Evolutionary conservation across 2,888 invertebrate genomes (phyloP), one percentile per base, ranked within the genome.

Genomic region (Oxytorus armatus): DNA sequence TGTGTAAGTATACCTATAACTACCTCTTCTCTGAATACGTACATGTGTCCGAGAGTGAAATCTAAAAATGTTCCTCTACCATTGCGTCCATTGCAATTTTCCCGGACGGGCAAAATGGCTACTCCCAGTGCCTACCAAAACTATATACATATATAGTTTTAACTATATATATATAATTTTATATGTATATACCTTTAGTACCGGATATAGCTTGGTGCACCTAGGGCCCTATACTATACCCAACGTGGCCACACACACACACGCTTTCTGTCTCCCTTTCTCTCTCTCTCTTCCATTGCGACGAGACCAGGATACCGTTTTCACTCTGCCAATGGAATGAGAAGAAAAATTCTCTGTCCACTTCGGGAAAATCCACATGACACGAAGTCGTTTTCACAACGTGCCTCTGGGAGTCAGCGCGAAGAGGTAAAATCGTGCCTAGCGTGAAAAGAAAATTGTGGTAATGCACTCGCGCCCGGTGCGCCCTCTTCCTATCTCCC

Each of bases 371-470:
- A 69, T 57, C 18, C 55, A 49, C 66, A 59, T 21, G 21, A 18
- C 65, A 57, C 65, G 57, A 53, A 47, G 53, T 55, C 42, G 39
- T 74, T 73, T 66, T 51, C 36, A 7, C 65, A 74, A 66, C 66
- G 47, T 65, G 47, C 47, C 33, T 29, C 33, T 25, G 42, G 25
- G 16, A 42, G 25, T 25, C 53, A 55, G 29, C 44, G 18, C 14
- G 25, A 57, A 47, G 42, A 66, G 29, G 57, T 39, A 25, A 68
- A 66, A 75, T 75, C 16, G 66, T 59, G 59, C 59, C 66, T 18
- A 39, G 49, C 49, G 49, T 75, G 29, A 55, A 59, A 59, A 68
- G 49, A 75, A 75, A 57, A 75, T 75, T 57, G 66, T 59, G 39
- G 55, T 51, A 59, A 75, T 75, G 66, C 57, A 47, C 55, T 63